A percentile compares a stretch with the other conserved stretches of the same genome.
phyloP scores from a whole-genome alignment of 1,140 invertebrate genomes.

The Drosophila navojoa region DNA sequence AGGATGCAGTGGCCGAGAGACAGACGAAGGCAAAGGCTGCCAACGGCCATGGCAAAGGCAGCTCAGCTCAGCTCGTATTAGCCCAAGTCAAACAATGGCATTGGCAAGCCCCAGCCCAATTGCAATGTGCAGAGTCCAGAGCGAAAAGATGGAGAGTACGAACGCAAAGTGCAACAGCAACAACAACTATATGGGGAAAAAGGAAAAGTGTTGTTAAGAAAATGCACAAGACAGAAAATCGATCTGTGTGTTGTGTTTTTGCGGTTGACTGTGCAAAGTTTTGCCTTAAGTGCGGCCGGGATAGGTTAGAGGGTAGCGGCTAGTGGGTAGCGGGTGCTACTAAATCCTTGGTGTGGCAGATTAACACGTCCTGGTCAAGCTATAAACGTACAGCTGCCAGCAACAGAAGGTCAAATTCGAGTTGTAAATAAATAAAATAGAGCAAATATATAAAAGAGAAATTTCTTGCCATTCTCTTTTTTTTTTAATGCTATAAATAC shows the following conservation, averaged over 20 bases:
- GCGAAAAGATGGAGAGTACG: constrained; percentile 1
- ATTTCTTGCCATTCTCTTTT: too few relatives aligned
- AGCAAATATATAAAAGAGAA: neutral
- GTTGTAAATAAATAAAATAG: constrained; percentile 44
- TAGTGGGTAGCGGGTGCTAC: constrained; percentile 29
- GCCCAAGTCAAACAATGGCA: constrained; percentile 79
- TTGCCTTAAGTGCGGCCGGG: constrained; percentile 3
- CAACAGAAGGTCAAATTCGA: constrained; percentile 64
- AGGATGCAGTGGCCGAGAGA: constrained; percentile 37
- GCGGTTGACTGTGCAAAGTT: constrained; percentile 36
- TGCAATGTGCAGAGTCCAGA: constrained; percentile 62
- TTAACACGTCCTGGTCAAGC: constrained; percentile 70
- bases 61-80: constrained; percentile 68
- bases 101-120: constrained; percentile 67
- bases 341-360: constrained; percentile 77
- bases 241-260: constrained; percentile 49
- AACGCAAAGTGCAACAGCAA: too few relatives aligned
- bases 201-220: constrained; percentile 67
- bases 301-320: neutral
- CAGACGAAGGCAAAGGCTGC: neutral
- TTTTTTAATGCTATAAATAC: neutral
- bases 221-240: constrained; percentile 76
- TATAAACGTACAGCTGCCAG: constrained; percentile 32
- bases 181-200: constrained; percentile 1
- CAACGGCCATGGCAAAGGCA: constrained; percentile 9